A percentile compares a stretch with the other conserved stretches of the same genome.
Evolutionary conservation across 2,797 vertebrate species (phyloP).

Genomic region (Xenopus petersii): DNA sequence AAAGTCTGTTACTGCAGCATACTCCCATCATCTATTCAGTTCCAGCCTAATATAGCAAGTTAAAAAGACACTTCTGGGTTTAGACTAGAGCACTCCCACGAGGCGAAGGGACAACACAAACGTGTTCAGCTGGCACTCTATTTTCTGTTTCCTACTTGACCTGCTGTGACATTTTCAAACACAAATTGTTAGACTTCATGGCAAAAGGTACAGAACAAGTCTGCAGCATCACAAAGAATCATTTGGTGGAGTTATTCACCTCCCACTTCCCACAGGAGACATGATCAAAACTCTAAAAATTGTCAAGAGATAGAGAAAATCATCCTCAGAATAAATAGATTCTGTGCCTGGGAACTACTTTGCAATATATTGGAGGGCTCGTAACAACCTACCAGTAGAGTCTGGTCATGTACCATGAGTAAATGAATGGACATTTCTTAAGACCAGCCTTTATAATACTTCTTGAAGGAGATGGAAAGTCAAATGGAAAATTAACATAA

Average conservation of each 20-base stretch:
- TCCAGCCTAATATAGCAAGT: constrained; percentile 39
- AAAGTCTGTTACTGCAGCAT: constrained; percentile 16
- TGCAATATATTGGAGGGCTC: no score
- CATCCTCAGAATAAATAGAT: neutral
- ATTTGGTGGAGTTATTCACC: constrained; percentile 16
- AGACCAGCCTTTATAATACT: no score
- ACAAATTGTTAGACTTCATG: constrained; percentile 19
- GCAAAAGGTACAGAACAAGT: constrained; percentile 12
- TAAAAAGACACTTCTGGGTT: constrained; percentile 41
- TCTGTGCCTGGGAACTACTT: neutral
- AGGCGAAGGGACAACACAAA: constrained; percentile 31
- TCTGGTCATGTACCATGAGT: no score
- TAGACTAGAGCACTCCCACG: constrained; percentile 9
- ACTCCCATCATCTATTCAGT: constrained; percentile 29
- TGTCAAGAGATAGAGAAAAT: constrained; percentile 20
- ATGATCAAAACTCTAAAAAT: neutral
- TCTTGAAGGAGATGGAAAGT: no score
- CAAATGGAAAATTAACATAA: no score
- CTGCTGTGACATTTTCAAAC: constrained; percentile 35
- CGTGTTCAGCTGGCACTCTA: constrained; percentile 37
- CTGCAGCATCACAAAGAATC: constrained; percentile 10
- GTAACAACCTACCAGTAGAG: no score
- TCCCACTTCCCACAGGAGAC: constrained; percentile 11
- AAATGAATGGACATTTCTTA: no score
- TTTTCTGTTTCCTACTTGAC: constrained; percentile 37